phyloP scores from a whole-genome alignment of 1,140 invertebrate genomes.

The Anastrepha obliqua region DNA sequence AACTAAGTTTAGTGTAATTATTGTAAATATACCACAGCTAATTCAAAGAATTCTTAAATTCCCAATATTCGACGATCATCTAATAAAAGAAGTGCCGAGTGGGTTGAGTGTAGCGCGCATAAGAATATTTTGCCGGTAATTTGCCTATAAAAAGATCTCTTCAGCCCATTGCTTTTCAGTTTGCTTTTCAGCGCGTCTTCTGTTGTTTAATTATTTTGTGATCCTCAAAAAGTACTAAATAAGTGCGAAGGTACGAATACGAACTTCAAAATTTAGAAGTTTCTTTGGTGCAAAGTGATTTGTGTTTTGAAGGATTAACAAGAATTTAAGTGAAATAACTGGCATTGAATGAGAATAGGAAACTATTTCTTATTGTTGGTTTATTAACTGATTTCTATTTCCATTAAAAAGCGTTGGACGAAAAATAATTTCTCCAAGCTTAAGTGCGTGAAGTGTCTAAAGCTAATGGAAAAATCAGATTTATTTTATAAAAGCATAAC shows the following conservation, averaged over 20 bases:
- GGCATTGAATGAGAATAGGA: too few species aligned
- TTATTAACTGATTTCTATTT: neutral
- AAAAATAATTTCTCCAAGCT: neutral
- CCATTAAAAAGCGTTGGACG: neutral
- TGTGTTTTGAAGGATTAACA: too few species aligned
- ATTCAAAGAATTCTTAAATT: too few species aligned
- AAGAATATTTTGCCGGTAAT: constrained; percentile 24
- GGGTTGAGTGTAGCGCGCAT: neutral
- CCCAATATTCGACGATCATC: too few species aligned
- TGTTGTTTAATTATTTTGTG: neutral
- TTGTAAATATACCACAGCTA: too few species aligned
- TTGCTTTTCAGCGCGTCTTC: neutral
- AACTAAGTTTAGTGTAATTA: too few species aligned
- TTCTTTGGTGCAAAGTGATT: constrained; percentile 1
- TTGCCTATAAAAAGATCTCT: constrained; percentile 19
- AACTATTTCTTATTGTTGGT: too few species aligned
- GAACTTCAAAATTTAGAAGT: neutral
- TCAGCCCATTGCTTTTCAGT: neutral
- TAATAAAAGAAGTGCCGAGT: too few species aligned
- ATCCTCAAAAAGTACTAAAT: neutral
- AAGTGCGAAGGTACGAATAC: neutral
- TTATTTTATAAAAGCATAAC: too few species aligned
- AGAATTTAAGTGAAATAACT: too few species aligned
- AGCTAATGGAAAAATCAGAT: too few species aligned
- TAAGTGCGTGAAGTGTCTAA: neutral